These are phyloP conservation scores for Scopus umbretta DNA, from an alignment of 2,113 vertebrate species.

Conservation along the genomic window DNA sequence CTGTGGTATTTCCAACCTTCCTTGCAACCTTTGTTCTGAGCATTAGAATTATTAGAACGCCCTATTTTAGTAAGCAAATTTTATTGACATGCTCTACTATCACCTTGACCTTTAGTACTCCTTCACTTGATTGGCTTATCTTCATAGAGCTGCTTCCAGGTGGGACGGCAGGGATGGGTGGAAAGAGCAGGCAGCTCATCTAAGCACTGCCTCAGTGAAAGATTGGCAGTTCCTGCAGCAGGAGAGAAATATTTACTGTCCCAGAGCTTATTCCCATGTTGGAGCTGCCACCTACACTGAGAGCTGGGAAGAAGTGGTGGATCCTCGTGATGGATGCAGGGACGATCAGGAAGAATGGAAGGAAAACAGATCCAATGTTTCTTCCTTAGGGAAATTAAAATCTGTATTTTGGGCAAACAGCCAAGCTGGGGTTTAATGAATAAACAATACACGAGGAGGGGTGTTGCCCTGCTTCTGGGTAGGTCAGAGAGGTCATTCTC, in stretches of 20 bases:
- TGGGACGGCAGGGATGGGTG: not conserved
- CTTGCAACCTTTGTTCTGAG: not conserved
- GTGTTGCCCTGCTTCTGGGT: not conserved
- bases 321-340: not conserved
- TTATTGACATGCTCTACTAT: not conserved
- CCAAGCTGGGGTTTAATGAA: not conserved
- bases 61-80: not conserved
- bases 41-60: not conserved
- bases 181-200: not conserved
- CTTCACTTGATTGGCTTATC: not conserved
- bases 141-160: not conserved
- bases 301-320: not conserved
- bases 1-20: not conserved
- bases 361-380: not conserved
- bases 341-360: not conserved
- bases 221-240: not conserved
- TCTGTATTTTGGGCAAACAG: not conserved
- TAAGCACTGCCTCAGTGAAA: not conserved
- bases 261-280: not conserved
- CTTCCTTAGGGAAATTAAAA: not conserved
- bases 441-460: not conserved
- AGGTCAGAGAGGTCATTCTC: not conserved
- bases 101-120: slow-evolving; percentile 18
- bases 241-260: not conserved
- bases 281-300: not conserved